Conservation (phyloP, 23 tunicate genomes). For the Trididemnum clinides region DNA sequence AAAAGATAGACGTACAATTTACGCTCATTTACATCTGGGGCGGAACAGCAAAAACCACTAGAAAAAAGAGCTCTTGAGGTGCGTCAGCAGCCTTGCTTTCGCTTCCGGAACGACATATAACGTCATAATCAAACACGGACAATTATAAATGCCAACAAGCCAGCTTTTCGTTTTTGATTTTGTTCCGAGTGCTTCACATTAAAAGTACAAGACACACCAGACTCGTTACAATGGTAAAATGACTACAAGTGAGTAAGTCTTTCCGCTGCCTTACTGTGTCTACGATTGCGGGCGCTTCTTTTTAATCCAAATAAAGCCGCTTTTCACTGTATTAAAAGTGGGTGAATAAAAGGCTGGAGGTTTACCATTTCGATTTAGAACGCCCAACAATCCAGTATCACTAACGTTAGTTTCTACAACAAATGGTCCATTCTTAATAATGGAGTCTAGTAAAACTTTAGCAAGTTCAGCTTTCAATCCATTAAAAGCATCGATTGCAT, state of each 20-base stretch:
- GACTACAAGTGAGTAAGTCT: not conserved
- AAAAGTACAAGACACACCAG: not conserved
- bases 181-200: not conserved
- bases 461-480: not conserved
- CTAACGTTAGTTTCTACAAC: not conserved
- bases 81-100: too few relatives aligned
- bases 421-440: not conserved
- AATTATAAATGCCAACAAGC: too few relatives aligned
- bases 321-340: too few relatives aligned
- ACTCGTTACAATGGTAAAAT: not conserved
- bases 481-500: not conserved
- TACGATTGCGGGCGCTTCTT: not conserved
- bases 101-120: too few relatives aligned
- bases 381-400: not conserved
- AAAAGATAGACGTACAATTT: too few relatives aligned
- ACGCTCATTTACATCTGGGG: too few relatives aligned
- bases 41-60: too few relatives aligned
- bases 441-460: not conserved
- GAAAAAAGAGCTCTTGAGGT: too few relatives aligned
- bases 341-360: too few relatives aligned
- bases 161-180: too few relatives aligned
- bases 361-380: too few relatives aligned
- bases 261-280: not conserved
- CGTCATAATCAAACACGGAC: too few relatives aligned
- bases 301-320: not conserved